phyloP scores from a whole-genome alignment of 2,888 invertebrate species.

The Sympetrum striolatum region DNA sequence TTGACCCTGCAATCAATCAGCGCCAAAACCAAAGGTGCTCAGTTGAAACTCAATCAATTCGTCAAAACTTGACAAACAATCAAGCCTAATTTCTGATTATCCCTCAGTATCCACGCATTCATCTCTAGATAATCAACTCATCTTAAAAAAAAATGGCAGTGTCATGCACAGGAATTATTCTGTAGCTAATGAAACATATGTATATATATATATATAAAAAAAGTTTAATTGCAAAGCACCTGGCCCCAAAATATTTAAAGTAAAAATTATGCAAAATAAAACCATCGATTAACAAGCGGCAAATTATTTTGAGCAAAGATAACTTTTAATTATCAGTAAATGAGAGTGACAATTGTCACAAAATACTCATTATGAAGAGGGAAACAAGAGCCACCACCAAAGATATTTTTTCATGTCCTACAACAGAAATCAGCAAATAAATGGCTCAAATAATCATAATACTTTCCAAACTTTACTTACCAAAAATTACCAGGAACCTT shows the following conservation, averaged over 20 bases:
- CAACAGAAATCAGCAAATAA: too few relatives aligned
- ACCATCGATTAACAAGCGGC: constrained; percentile 11
- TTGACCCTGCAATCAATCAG: background rate
- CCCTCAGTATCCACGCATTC: background rate
- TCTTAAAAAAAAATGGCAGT: background rate
- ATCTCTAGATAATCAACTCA: background rate
- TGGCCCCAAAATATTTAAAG: constrained; percentile 11
- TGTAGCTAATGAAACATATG: background rate
- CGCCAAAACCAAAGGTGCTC: background rate
- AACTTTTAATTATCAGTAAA: background rate
- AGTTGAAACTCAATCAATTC: background rate
- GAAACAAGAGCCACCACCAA: constrained; percentile 26
- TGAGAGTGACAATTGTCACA: background rate
- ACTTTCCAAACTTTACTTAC: background rate
- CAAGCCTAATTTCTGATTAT: background rate
- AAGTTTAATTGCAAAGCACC: constrained; percentile 38
- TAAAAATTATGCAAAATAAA: background rate
- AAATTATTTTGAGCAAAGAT: background rate
- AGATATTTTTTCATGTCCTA: background rate
- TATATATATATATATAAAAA: background rate
- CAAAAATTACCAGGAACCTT: background rate
- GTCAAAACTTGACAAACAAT: background rate
- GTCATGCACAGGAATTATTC: background rate
- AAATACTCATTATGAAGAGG: constrained; percentile 8
- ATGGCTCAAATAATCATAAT: too few relatives aligned